phyloP scores from a whole-genome alignment of 2,888 invertebrate species.

The Elaeidobius kamerunicus region DNA sequence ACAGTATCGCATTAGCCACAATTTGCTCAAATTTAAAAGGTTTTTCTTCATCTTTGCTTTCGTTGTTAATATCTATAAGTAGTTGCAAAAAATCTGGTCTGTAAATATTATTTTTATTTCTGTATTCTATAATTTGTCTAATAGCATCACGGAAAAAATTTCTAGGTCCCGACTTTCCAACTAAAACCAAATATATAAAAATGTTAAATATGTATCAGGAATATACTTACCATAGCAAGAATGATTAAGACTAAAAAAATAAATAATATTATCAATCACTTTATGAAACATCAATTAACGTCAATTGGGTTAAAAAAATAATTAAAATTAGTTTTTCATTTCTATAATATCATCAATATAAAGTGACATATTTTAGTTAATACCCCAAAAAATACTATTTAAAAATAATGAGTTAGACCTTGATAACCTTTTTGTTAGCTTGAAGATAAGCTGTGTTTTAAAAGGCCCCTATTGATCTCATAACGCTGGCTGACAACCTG shows the following conservation, averaged over 20 bases:
- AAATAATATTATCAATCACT: not conserved
- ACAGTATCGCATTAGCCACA: slow-evolving; percentile 49
- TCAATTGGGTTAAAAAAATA: not conserved
- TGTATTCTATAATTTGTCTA: slow-evolving; percentile 37
- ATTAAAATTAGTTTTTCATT: no score
- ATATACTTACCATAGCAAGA: no score
- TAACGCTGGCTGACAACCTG: no score
- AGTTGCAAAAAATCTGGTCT: slow-evolving; percentile 39
- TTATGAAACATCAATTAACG: not conserved
- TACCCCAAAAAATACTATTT: no score
- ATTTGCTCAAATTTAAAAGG: slow-evolving; percentile 39
- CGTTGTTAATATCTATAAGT: slow-evolving; percentile 36
- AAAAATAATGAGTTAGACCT: no score
- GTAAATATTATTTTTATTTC: slow-evolving; percentile 35
- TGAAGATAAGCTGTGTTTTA: no score
- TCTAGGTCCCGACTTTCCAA: slow-evolving; percentile 30
- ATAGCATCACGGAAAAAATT: slow-evolving; percentile 40
- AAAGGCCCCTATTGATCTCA: no score
- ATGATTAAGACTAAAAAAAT: no score
- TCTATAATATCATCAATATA: no score
- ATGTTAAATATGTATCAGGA: no score
- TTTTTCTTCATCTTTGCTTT: slow-evolving; percentile 16
- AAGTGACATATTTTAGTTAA: no score
- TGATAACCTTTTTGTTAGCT: no score
- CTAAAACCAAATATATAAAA: slow-evolving; percentile 1